Conservation (phyloP, 2,888 invertebrate species). For the Erebia palarica region DNA sequence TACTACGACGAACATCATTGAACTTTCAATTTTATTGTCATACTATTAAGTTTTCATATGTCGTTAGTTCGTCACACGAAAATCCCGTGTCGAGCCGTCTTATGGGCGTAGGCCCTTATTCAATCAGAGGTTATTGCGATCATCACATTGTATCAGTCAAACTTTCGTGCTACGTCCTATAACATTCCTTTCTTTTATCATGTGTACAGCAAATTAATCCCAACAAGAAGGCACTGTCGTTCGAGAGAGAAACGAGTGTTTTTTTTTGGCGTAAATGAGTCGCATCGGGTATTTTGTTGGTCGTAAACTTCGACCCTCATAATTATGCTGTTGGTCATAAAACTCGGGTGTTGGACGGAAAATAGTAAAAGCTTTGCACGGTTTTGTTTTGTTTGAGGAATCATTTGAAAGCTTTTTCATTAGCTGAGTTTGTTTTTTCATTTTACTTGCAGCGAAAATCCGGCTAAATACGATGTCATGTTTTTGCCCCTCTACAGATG, state of each 20-base stretch:
- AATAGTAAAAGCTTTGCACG: neutral
- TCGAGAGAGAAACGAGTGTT: neutral
- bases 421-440: neutral
- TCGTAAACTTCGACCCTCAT: neutral
- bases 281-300: neutral
- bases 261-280: neutral
- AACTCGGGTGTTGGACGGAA: neutral
- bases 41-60: too few species aligned
- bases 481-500: neutral
- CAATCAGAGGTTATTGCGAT: too few species aligned
- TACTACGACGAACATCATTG: too few species aligned
- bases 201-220: neutral
- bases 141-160: too few species aligned
- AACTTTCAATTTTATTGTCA: too few species aligned
- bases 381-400: conserved; percentile 13
- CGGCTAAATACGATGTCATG: neutral
- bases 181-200: neutral
- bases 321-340: conserved; percentile 2
- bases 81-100: too few species aligned
- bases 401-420: conserved; percentile 12
- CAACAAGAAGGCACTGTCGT: neutral
- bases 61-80: too few species aligned
- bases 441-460: neutral
- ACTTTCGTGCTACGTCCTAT: too few species aligned
- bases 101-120: too few species aligned